Evolutionary conservation across 1,140 invertebrate genomes (phyloP), one percentile per base, ranked within the genome.

Genomic region (Stegodyphus dumicola): DNA sequence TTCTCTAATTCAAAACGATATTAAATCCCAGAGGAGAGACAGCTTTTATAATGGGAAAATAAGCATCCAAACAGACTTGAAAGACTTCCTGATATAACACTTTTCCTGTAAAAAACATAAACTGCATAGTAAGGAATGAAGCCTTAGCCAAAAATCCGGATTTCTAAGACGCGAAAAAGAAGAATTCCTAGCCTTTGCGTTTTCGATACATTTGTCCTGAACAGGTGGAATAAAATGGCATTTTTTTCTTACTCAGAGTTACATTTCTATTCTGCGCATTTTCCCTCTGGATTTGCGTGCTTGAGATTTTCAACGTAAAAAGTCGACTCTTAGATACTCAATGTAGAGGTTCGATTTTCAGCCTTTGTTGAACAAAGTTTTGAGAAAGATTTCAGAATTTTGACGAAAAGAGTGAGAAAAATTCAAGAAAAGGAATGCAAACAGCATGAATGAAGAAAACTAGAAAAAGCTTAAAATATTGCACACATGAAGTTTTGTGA

Each of bases 251-350:
- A 51, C n/a, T 18, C 10, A 18, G 49, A 17, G 6, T 65, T 18
- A 13, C 13, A 6, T 11, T 75, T 56, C 54, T 52, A 75, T 75
- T 75, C 73, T 17, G 54, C 4, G 17, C 60, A 77, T 77, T 77
- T 77, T 64, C 73, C 60, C 52, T 77, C 64, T 9, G 67, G 49
- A 77, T 67, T 66, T 65, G 76, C 76, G 64, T 67, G 76, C 64
- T 77, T 18, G 49, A 67, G 52, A 52, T 33, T 33, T 77, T 52
- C 49, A 53, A 77, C 56, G 64, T 48, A 10, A 33, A 49, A 49
- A 17, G 65, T 67, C 76, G 76, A 77, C 64, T 77, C 67, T 18
- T 13, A 65, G 76, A 77, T 51, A 66, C 76, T 77, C 48, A 6
- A 70, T 33, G 33, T 33, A 33, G 33, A 33, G 33, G 33, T 33